Evolutionary conservation across 2,797 vertebrate genomes (phyloP), one percentile per base, ranked within the genome.

Genomic region (Clarias laeviceps): DNA sequence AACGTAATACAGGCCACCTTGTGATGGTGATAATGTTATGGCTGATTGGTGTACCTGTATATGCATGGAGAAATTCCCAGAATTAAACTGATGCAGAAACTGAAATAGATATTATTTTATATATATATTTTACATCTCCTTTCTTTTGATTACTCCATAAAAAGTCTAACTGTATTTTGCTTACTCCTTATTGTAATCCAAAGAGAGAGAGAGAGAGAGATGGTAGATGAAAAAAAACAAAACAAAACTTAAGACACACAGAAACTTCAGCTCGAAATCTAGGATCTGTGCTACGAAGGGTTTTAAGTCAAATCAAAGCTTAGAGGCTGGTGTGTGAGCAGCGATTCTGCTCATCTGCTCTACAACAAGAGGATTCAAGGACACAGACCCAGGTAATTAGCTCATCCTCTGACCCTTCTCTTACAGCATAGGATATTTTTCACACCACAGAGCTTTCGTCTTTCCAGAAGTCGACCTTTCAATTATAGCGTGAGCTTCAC

Each of bases 311-410:
- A 83, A 78, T 79, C 85, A 76, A 37, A 79, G 65, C 81, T 83
- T 64, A 70, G 9, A 70, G 12, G 65, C 73, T 50, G 32, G 65
- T 77, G 72, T 79, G 73, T 54, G 56, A 78, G 80, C 1, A n/a
- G 34, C 56, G n/a, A 65, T 72, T 79, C 56, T 57, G 73, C 76
- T 86, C 68, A 37, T 82, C 65, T 80, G 74, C 69, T 82, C 66
- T 37, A 57, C 80, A 80, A 76, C 65, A 86, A 59, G 66, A 80
- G 54, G 73, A 62, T 73, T 90, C 84, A 86, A 87, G 87, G 86
- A 84, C 89, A 83, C 82, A 72, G 79, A 79, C 85, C 79, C 34
- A 70, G 74, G 85, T 87, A 88, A 87, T 90, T 82, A 78, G 40
- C 54, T 70, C 73, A 76, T 86, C 84, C 85, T 80, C 74, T 84